Evolutionary conservation across 1,140 invertebrate species (phyloP).

Genomic region (Popillia japonica): DNA sequence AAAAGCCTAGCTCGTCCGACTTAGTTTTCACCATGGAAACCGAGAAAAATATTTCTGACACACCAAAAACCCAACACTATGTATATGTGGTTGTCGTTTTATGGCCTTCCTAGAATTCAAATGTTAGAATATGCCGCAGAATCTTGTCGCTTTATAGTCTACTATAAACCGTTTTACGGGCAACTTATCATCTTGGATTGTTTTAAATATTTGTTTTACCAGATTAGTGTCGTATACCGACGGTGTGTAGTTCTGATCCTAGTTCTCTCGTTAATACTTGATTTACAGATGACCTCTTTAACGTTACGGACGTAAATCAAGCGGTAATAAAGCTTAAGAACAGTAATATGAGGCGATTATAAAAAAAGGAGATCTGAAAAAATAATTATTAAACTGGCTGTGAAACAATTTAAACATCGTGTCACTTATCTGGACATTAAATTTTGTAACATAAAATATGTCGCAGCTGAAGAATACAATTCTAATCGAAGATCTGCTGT

Average conservation of each 20-base stretch:
- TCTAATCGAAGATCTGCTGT: no score
- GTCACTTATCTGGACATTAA: no score
- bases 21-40: background rate
- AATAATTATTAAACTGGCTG: background rate
- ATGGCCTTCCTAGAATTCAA: constrained; percentile 7
- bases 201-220: constrained; percentile 19
- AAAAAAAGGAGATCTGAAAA: background rate
- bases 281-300: background rate
- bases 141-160: background rate
- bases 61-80: background rate
- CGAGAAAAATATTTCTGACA: background rate
- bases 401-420: background rate
- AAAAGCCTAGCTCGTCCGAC: background rate
- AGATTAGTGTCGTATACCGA: background rate
- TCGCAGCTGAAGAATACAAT: no score
- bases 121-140: constrained; percentile 10
- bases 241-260: background rate
- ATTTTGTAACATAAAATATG: no score
- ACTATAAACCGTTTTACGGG: constrained; percentile 10
- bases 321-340: background rate
- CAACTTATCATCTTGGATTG: constrained; percentile 14
- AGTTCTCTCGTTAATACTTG: background rate
- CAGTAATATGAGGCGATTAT: background rate
- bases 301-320: background rate
- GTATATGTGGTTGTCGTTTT: background rate